Percentiles rank a stretch among this genome's conserved stretches.
phyloP scores from a whole-genome alignment of 2,888 invertebrate genomes.

The Orgyia antiqua region DNA sequence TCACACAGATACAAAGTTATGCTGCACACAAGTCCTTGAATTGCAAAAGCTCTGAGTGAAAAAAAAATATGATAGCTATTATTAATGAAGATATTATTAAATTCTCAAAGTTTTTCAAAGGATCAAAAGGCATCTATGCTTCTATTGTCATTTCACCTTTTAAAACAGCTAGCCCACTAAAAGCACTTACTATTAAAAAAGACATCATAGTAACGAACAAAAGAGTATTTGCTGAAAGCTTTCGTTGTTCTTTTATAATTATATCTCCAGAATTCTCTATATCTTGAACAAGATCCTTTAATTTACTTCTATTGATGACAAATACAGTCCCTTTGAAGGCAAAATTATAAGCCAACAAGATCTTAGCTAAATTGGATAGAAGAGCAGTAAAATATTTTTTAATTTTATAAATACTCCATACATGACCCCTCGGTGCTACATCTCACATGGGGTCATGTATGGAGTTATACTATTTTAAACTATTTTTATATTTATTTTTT shows the following conservation, averaged over 20 bases:
- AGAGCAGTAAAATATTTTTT: conserved; percentile 29
- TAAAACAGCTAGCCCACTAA: conserved; percentile 34
- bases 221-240: conserved; percentile 38
- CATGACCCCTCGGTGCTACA: too few species aligned
- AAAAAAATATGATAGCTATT: conserved; percentile 34
- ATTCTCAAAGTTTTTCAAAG: conserved; percentile 35
- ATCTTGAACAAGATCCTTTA: conserved; percentile 40
- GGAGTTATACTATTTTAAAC: too few species aligned
- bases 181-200: conserved; percentile 28
- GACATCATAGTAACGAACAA: conserved; percentile 31
- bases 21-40: conserved; percentile 58
- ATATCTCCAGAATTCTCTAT: conserved; percentile 48
- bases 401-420: conserved; percentile 36
- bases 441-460: too few species aligned
- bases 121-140: conserved; percentile 61
- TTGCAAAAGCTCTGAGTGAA: conserved; percentile 46
- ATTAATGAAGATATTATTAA: conserved; percentile 40
- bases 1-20: conserved; percentile 58
- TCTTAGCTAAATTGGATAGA: conserved; percentile 49
- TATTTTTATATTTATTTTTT: too few species aligned
- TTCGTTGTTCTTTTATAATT: conserved; percentile 35
- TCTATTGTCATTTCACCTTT: conserved; percentile 49
- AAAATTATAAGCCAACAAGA: conserved; percentile 46
- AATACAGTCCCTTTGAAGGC: conserved; percentile 46
- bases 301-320: conserved; percentile 31